Evolutionary conservation across 2,888 invertebrate species (phyloP).

Genomic region (Stenotaenia linearis): DNA sequence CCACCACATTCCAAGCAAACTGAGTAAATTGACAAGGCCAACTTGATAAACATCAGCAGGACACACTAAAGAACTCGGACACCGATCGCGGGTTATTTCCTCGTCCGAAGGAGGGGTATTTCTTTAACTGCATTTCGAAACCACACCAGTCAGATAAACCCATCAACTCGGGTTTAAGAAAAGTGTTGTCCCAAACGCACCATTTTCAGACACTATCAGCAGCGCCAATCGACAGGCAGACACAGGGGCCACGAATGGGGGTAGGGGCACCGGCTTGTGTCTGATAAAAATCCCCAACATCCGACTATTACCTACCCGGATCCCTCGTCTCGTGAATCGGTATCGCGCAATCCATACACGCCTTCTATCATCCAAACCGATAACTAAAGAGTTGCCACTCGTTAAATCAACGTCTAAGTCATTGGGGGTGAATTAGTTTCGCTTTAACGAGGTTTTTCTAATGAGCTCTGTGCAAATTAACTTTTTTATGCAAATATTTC

Average conservation of each 20-base stretch:
- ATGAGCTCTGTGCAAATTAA: too few relatives aligned
- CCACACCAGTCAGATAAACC: constrained; percentile 8
- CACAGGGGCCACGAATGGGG: constrained; percentile 1
- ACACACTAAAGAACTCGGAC: constrained; percentile 1
- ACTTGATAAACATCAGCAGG: not conserved
- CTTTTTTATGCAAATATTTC: too few relatives aligned
- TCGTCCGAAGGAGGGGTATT: not conserved
- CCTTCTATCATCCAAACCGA: not conserved
- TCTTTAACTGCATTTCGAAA: constrained; percentile 13
- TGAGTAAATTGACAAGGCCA: not conserved
- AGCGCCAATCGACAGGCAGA: not conserved
- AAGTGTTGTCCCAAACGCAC: constrained; percentile 7
- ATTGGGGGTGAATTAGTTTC: not conserved
- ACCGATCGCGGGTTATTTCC: not conserved
- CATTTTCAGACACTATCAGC: constrained; percentile 4
- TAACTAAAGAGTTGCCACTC: not conserved
- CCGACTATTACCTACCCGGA: not conserved
- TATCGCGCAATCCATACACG: not conserved
- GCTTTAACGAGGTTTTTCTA: not conserved
- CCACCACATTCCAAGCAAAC: not conserved
- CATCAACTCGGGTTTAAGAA: constrained; percentile 5
- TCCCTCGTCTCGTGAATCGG: not conserved
- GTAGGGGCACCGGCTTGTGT: constrained; percentile 9
- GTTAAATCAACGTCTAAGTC: not conserved
- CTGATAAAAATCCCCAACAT: not conserved